Conservation (phyloP, 2,797 vertebrate species). For the Botia almorhae region DNA sequence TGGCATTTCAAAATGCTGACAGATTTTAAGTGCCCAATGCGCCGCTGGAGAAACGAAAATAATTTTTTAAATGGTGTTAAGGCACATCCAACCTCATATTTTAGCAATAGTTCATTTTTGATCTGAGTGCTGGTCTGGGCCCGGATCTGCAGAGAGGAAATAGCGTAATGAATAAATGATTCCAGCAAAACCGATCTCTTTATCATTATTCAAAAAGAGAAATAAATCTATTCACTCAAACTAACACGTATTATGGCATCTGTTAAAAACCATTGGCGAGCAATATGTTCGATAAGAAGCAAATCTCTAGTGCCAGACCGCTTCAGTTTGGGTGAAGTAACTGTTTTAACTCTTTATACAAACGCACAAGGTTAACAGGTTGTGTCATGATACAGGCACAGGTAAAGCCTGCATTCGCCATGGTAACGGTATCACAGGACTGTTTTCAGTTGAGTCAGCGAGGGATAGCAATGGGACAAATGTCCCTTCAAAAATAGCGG, state of each 20-base stretch:
- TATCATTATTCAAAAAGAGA: too few species aligned
- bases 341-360: too few species aligned
- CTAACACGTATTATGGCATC: too few species aligned
- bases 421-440: constrained; percentile 23
- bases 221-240: too few species aligned
- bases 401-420: constrained; percentile 16
- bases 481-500: constrained; percentile 85
- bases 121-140: constrained; percentile 20
- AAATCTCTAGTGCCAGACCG: too few species aligned
- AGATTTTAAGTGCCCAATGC: constrained; percentile 87
- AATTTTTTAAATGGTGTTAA: constrained; percentile 83
- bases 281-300: too few species aligned
- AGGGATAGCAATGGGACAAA: constrained; percentile 81
- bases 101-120: constrained; percentile 68
- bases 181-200: too few species aligned
- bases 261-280: too few species aligned
- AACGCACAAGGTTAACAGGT: constrained; percentile 22
- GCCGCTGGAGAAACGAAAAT: constrained; percentile 84
- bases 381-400: not conserved
- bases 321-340: too few species aligned
- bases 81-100: constrained; percentile 70
- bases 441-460: constrained; percentile 80
- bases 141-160: not conserved
- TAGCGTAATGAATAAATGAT: too few species aligned
- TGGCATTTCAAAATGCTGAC: constrained; percentile 87